Evolutionary conservation across 2,888 invertebrate genomes (phyloP), one percentile per base, ranked within the genome.

Genomic region (Agrotis ipsilon): DNA sequence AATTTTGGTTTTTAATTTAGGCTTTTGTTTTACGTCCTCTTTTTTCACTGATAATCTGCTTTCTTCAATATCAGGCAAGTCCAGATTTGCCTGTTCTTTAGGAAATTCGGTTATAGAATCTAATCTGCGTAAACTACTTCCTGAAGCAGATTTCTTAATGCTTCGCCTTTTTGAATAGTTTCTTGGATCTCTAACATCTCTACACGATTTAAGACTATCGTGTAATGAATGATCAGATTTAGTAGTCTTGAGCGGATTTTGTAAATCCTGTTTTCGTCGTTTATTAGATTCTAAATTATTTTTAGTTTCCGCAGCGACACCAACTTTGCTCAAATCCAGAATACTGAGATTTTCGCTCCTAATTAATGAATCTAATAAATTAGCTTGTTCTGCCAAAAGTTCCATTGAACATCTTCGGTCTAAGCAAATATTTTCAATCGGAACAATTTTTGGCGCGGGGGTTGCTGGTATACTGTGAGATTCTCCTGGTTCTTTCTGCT

Each of bases 381-480:
- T 92, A 45, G 96, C 96, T 89, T 97, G 97, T 88, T 97, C 97
- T 55, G 96, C 96, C 80, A 97, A 92, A 80, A 96, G 91, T 84
- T 97, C 97, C 83, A 96, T 93, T 0, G 97, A 97, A 86, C 96
- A 96, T 84, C 97, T 92, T 86, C 97, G 92, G 61, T 96, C 94
- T 63, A 87, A 91, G 80, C 89, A 93, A 89, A 89, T 92, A 79
- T 81, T 91, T 55, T 70, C 80, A 52, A 74, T 62, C 5, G 81
- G 52, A 52, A 73, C 84, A 63, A 39, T 71, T 32, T 64, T 72
- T 21, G 82, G 67, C 27, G 72, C 59, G 45, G 86, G 83, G 11
- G 82, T 83, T 9, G 68, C 68, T 39, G 84, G 80, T 73, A 84
- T 66, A 64, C 63, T 88, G 74, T 86, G 59, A 54, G 69, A 55